Evolutionary conservation across 2,113 vertebrate species (phyloP).

Genomic region (Pseudorectes ferrugineus): DNA sequence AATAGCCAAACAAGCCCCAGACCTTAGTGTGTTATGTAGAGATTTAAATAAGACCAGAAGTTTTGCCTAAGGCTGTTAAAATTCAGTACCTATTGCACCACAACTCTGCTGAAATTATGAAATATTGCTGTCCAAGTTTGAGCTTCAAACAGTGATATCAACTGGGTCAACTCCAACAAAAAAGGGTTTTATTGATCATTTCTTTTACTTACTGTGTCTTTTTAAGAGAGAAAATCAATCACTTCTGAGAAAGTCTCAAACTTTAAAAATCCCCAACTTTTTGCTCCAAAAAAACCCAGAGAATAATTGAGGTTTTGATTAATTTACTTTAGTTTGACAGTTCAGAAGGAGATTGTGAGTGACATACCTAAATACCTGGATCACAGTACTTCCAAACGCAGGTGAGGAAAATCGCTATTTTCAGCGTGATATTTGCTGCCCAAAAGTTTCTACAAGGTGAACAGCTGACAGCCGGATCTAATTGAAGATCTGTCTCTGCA

Average conservation of each 20-base stretch:
- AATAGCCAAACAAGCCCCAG: not conserved
- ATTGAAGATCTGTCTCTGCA: not conserved
- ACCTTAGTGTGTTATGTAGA: not conserved
- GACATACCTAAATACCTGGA: not conserved
- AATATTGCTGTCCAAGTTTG: not conserved
- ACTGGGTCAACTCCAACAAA: not conserved
- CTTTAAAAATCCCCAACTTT: not conserved
- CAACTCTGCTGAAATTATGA: not conserved
- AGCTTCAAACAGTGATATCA: not conserved
- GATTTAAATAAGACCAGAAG: not conserved
- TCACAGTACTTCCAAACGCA: not conserved
- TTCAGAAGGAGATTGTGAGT: not conserved
- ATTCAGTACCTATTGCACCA: not conserved
- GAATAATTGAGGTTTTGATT: not conserved
- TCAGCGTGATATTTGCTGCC: not conserved
- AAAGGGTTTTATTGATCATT: not conserved
- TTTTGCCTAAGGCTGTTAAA: not conserved
- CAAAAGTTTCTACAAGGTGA: not conserved
- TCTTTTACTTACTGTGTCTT: not conserved
- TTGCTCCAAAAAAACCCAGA: not conserved
- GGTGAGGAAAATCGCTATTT: not conserved
- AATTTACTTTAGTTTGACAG: not conserved
- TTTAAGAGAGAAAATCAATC: not conserved
- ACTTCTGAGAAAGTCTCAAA: not conserved
- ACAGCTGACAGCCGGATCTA: not conserved